phyloP scores from a whole-genome alignment of 2,113 vertebrate genomes.

The Otis tarda region DNA sequence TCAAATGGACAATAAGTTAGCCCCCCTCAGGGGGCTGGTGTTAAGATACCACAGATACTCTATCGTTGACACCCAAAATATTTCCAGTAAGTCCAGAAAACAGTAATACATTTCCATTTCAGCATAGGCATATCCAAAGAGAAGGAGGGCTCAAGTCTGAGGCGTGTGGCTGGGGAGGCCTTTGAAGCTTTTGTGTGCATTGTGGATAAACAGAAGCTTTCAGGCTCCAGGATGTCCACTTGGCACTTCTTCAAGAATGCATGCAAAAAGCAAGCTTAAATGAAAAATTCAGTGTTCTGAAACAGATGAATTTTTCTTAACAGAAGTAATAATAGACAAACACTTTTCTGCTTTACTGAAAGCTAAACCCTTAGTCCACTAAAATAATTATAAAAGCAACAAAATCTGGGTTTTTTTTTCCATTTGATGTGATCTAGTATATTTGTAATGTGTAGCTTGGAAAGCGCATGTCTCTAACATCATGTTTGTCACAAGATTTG shows the following conservation, averaged over 20 bases:
- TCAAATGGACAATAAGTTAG: not conserved
- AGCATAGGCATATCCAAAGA: not conserved
- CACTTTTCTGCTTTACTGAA: not conserved
- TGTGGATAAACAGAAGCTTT: not conserved
- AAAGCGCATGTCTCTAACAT: not conserved
- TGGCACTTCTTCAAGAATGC: conserved; percentile 47
- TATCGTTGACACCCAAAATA: not conserved
- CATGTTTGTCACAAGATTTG: not conserved
- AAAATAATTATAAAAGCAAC: not conserved
- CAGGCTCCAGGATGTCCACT: not conserved
- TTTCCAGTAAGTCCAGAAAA: not conserved
- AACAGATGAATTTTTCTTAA: not conserved
- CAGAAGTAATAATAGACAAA: not conserved
- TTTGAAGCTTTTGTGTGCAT: not conserved
- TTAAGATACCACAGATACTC: not conserved
- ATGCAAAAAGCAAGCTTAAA: conserved; percentile 11
- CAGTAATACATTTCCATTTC: not conserved
- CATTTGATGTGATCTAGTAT: not conserved
- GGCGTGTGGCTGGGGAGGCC: not conserved
- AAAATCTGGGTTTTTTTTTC: not conserved
- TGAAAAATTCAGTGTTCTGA: not conserved
- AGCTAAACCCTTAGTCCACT: not conserved
- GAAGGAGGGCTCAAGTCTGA: not conserved
- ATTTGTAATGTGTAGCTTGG: not conserved
- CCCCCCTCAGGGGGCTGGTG: not conserved